phyloP scores from a whole-genome alignment of 2,797 vertebrate species.

The Tamandua tetradactyla region DNA sequence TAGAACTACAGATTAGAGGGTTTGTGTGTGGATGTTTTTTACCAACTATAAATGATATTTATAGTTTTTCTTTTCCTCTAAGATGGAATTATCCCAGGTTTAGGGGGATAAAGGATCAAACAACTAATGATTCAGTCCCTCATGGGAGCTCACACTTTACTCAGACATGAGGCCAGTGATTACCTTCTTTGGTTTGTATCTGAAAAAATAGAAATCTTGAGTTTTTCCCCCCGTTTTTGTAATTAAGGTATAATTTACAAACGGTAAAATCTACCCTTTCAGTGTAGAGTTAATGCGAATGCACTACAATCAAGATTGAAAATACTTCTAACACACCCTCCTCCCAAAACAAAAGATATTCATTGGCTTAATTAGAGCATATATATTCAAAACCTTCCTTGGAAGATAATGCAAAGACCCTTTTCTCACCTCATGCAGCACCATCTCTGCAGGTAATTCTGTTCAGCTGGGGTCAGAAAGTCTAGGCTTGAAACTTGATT shows the following conservation, averaged over 20 bases:
- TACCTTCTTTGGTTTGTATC: background rate
- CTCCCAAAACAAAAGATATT: background rate
- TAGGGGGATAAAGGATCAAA: rapidly evolving
- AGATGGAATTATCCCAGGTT: background rate
- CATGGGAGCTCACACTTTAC: background rate
- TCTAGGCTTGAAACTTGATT: background rate
- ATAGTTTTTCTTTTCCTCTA: background rate
- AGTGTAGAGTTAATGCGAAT: background rate
- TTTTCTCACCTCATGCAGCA: rapidly evolving
- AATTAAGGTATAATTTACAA: background rate
- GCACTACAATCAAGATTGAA: background rate
- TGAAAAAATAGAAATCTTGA: background rate
- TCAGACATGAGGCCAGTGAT: rapidly evolving
- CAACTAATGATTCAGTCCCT: rapidly evolving
- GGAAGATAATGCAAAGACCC: background rate
- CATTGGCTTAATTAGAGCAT: background rate
- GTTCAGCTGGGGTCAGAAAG: background rate
- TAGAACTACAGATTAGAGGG: background rate
- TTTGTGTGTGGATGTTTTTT: background rate
- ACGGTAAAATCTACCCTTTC: background rate
- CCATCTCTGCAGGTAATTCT: background rate
- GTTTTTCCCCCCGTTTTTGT: background rate
- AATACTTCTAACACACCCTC: background rate
- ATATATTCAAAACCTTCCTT: background rate
- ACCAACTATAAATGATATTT: background rate